Conservation (phyloP, 2,797 vertebrate species). For the Semotilus atromaculatus region DNA sequence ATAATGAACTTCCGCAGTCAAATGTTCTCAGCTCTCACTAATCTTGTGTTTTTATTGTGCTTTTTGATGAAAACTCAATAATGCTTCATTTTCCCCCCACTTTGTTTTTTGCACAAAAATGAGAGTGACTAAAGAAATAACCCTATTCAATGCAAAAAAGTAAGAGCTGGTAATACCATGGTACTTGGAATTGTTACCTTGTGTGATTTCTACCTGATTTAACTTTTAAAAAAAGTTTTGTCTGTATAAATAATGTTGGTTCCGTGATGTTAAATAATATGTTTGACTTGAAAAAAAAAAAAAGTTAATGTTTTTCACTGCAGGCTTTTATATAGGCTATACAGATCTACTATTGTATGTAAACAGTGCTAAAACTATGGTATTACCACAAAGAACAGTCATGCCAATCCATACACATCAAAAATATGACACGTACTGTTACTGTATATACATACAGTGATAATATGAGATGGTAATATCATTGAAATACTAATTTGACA, state of each 20-base stretch:
- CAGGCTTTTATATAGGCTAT: too few relatives aligned
- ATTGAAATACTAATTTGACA: background rate
- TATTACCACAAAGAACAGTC: background rate
- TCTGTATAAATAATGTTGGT: too few relatives aligned
- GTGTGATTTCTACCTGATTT: background rate
- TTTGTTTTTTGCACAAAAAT: background rate
- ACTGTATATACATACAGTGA: background rate
- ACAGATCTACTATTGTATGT: too few relatives aligned
- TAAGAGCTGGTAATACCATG: background rate
- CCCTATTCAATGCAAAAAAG: background rate
- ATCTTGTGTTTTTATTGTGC: background rate
- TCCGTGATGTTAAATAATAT: too few relatives aligned
- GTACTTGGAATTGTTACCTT: background rate
- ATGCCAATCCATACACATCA: background rate
- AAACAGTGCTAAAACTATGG: background rate
- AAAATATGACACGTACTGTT: background rate
- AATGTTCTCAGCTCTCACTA: background rate
- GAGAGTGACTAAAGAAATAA: background rate
- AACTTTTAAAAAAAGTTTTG: background rate
- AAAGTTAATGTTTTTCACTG: too few relatives aligned
- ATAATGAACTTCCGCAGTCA: constrained; percentile 6
- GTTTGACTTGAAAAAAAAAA: too few relatives aligned
- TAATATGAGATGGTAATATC: background rate
- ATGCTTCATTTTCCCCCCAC: background rate
- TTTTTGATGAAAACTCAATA: background rate